phyloP scores from a whole-genome alignment of 2,888 invertebrate genomes.

The Branchipolynoe longqiensis region DNA sequence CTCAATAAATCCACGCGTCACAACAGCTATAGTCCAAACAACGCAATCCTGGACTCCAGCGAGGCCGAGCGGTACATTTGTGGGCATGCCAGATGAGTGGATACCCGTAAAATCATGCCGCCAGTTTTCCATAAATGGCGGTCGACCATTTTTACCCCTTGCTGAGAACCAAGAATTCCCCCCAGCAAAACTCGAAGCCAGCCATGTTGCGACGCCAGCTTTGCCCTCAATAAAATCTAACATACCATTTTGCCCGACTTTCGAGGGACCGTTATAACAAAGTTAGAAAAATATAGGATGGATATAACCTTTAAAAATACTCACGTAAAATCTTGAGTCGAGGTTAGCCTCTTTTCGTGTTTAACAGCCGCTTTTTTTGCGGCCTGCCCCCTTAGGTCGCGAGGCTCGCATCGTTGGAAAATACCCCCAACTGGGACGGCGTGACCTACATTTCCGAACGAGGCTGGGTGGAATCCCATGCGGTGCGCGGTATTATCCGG shows the following conservation, averaged over 20 bases:
- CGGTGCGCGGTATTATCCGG: neutral
- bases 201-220: slow-evolving; percentile 15
- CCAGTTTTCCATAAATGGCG: slow-evolving; percentile 54
- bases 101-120: slow-evolving; percentile 27
- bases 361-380: slow-evolving; percentile 45
- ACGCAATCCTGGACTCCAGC: neutral
- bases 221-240: slow-evolving; percentile 24
- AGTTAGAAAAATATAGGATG: neutral
- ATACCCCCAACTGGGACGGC: slow-evolving; percentile 60
- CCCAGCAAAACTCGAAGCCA: neutral
- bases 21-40: neutral
- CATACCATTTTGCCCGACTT: neutral
- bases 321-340: slow-evolving; percentile 51
- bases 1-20: neutral
- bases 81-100: neutral
- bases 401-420: slow-evolving; percentile 52
- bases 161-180: slow-evolving; percentile 49
- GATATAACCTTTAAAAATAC: neutral
- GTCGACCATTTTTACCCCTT: slow-evolving; percentile 52
- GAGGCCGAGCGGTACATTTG: neutral
- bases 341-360: slow-evolving; percentile 23
- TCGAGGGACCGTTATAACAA: neutral
- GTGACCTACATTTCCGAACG: slow-evolving; percentile 55
- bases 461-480: slow-evolving; percentile 42
- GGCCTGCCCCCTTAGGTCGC: slow-evolving; percentile 47